Evolutionary conservation across 2,888 invertebrate genomes (phyloP).

Genomic region (Galerucella nymphaeae): DNA sequence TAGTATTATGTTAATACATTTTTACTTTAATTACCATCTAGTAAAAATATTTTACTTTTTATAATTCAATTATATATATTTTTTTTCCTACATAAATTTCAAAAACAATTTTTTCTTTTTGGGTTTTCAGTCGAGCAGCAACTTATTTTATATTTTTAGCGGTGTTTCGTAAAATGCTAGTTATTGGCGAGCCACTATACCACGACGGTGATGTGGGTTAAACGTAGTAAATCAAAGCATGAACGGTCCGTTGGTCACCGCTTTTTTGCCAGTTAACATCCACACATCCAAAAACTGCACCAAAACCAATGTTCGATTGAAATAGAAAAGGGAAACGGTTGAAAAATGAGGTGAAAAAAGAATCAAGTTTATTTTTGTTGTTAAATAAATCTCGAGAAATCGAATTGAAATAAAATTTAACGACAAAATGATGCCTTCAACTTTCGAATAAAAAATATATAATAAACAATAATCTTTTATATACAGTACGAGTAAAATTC

Average conservation of each 20-base stretch:
- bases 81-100: neutral
- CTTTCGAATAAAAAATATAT: neutral
- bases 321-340: conserved; percentile 5
- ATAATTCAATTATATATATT: no score
- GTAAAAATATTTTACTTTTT: no score
- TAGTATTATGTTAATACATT: no score
- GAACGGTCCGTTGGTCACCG: conserved; percentile 26
- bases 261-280: conserved; percentile 29
- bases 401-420: neutral
- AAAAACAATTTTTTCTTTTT: neutral
- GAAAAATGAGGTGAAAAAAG: neutral
- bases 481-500: neutral
- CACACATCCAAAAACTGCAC: conserved; percentile 25
- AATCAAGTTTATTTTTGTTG: neutral
- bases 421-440: neutral
- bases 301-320: conserved; percentile 19
- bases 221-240: conserved; percentile 30
- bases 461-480: neutral
- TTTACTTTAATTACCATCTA: no score
- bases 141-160: conserved; percentile 17
- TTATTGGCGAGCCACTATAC: conserved; percentile 21
- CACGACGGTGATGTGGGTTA: conserved; percentile 28
- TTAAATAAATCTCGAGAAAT: conserved; percentile 6
- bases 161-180: conserved; percentile 13
- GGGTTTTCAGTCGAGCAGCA: neutral